Conservation (phyloP, 2,888 invertebrate genomes). For the Epicampocera succincta region DNA sequence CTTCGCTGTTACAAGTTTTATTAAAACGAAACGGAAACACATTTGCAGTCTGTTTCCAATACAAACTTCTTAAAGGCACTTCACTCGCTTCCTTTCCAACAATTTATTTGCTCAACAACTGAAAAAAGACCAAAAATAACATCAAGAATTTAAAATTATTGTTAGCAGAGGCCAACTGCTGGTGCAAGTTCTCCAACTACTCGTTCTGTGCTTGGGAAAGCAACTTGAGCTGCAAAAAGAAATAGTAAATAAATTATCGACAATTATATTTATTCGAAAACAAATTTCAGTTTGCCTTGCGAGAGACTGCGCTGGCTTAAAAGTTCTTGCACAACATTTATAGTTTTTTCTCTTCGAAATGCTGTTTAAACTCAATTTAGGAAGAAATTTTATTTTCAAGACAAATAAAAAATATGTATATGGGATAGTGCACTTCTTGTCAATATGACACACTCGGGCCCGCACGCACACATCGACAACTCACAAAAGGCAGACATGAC, state of each 20-base stretch:
- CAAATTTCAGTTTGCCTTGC: background rate
- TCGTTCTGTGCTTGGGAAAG: conserved; percentile 2
- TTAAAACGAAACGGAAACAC: conserved; percentile 62
- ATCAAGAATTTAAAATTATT: conserved; percentile 10
- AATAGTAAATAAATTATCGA: conserved; percentile 21
- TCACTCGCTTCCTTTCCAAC: conserved; percentile 56
- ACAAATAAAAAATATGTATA: too few species aligned
- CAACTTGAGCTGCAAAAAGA: conserved; percentile 1
- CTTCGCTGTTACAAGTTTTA: conserved; percentile 58
- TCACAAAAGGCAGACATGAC: too few species aligned
- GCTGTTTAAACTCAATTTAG: too few species aligned
- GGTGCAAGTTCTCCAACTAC: conserved; percentile 24
- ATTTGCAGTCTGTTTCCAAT: conserved; percentile 60
- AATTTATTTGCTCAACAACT: conserved; percentile 38
- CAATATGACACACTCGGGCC: too few species aligned
- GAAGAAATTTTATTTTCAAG: too few species aligned
- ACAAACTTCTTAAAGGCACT: conserved; percentile 57
- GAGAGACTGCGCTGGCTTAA: too few species aligned
- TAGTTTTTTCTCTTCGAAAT: too few species aligned
- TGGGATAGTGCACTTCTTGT: too few species aligned
- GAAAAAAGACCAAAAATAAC: background rate
- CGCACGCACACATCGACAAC: too few species aligned
- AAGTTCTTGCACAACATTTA: too few species aligned
- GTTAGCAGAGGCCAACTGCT: conserved; percentile 4
- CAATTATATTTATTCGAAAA: conserved; percentile 12